Evolutionary conservation across 2,113 vertebrate genomes (phyloP).

Genomic region (Phoenicopterus ruber): DNA sequence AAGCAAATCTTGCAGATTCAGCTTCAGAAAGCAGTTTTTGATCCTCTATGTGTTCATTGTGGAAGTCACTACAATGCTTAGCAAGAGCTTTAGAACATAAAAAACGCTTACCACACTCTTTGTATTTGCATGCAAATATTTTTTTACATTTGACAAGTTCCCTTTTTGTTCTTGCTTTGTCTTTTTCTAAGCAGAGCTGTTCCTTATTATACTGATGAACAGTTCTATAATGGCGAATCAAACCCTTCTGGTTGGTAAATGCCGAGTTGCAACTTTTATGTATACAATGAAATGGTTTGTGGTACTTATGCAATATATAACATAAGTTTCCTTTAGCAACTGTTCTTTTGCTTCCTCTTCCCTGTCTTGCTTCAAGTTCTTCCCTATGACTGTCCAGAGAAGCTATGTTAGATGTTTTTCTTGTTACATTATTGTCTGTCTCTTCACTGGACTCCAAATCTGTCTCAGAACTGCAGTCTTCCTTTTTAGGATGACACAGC

Average conservation of each 20-base stretch:
- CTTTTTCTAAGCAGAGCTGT: slow-evolving; percentile 89
- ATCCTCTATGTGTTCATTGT: slow-evolving; percentile 74
- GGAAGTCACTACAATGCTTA: slow-evolving; percentile 81
- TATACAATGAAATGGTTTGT: slow-evolving; percentile 94
- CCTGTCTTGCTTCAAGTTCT: slow-evolving; percentile 74
- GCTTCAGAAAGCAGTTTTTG: slow-evolving; percentile 73
- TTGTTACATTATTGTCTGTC: slow-evolving; percentile 44
- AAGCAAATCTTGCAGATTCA: slow-evolving; percentile 81
- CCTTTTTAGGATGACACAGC: slow-evolving; percentile 67
- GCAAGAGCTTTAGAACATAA: slow-evolving; percentile 77
- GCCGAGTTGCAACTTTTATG: slow-evolving; percentile 90
- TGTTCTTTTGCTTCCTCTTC: slow-evolving; percentile 85
- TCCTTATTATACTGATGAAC: slow-evolving; percentile 92
- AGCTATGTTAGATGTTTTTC: slow-evolving; percentile 60
- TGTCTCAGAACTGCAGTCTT: slow-evolving; percentile 76
- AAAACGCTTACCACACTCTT: slow-evolving; percentile 83
- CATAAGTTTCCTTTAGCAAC: slow-evolving; percentile 90
- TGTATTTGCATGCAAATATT: slow-evolving; percentile 82
- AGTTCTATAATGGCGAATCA: slow-evolving; percentile 89
- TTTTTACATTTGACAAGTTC: slow-evolving; percentile 82
- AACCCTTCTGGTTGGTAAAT: slow-evolving; percentile 88
- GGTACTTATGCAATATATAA: slow-evolving; percentile 90
- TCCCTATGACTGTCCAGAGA: slow-evolving; percentile 72
- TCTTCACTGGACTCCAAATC: slow-evolving; percentile 79
- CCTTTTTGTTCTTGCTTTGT: slow-evolving; percentile 81